phyloP scores from a whole-genome alignment of 2,888 invertebrate species.

The Andrena chrysosceles region DNA sequence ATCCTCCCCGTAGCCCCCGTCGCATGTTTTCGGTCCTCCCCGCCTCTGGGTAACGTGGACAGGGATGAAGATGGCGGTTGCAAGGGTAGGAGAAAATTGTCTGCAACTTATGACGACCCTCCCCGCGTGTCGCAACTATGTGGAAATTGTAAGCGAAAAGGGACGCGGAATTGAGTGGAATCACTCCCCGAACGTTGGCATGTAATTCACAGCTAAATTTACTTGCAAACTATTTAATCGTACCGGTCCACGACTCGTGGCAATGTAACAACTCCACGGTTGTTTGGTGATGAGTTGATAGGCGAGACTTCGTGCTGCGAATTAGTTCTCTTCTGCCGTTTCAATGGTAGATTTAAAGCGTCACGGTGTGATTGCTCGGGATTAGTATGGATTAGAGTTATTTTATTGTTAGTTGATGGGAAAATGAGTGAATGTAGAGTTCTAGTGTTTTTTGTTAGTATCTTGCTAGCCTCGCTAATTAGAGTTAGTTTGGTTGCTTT shows the following conservation, averaged over 20 bases:
- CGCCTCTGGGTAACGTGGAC: not conserved
- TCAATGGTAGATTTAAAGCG: not conserved
- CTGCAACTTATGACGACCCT: slow-evolving; percentile 36
- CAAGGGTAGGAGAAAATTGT: slow-evolving; percentile 17
- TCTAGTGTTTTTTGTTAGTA: too few species aligned
- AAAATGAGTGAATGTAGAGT: too few species aligned
- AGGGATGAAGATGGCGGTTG: not conserved
- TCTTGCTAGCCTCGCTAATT: too few species aligned
- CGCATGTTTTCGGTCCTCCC: not conserved
- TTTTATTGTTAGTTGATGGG: too few species aligned
- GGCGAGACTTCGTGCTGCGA: not conserved
- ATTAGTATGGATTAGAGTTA: not conserved
- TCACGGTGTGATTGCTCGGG: not conserved
- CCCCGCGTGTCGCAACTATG: not conserved
- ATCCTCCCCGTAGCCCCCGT: slow-evolving; percentile 18
- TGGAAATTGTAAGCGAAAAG: slow-evolving; percentile 9
- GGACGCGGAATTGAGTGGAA: slow-evolving; percentile 2
- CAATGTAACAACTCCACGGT: not conserved
- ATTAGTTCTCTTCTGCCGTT: not conserved
- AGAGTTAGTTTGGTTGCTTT: too few species aligned
- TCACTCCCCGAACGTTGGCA: slow-evolving; percentile 9
- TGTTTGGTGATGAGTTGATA: not conserved
- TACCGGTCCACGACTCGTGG: not conserved
- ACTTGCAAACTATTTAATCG: slow-evolving; percentile 6
- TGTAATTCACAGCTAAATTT: slow-evolving; percentile 19